Conservation (phyloP, 2,888 invertebrate genomes). For the Agrochola macilenta region DNA sequence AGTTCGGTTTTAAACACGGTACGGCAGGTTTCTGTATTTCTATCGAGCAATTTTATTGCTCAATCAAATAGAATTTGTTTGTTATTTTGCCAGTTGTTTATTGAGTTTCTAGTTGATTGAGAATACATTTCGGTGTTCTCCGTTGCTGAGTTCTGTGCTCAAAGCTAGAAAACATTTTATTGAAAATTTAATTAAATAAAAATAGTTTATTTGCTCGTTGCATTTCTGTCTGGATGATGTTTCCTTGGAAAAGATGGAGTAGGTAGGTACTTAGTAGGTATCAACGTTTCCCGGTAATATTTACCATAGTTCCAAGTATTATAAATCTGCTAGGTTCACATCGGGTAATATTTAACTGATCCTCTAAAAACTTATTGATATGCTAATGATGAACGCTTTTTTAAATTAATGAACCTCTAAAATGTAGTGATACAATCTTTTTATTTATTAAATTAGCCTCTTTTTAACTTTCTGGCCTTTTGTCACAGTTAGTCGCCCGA, state of each 20-base stretch:
- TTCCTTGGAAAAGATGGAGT: background rate
- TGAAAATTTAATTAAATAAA: background rate
- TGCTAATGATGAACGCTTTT: background rate
- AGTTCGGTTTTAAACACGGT: slow-evolving; percentile 15
- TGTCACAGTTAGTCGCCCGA: background rate
- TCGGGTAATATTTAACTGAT: background rate
- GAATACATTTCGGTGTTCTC: slow-evolving; percentile 8
- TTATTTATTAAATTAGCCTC: too few species aligned
- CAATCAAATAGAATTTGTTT: slow-evolving; percentile 37
- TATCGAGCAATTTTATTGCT: slow-evolving; percentile 30
- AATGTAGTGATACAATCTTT: background rate
- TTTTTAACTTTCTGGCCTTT: background rate
- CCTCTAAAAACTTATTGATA: background rate
- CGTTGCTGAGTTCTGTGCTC: background rate
- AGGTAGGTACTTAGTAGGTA: background rate
- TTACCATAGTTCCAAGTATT: background rate
- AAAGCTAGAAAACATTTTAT: background rate
- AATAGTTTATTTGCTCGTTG: too few species aligned
- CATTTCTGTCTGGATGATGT: background rate
- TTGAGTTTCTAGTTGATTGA: slow-evolving; percentile 22
- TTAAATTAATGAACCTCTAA: background rate
- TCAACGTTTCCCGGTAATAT: too few species aligned
- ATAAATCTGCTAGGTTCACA: background rate
- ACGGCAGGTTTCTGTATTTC: slow-evolving; percentile 17
- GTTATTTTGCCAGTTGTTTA: slow-evolving; percentile 15